Conservation (phyloP, 1,140 invertebrate genomes). For the Euura lappo region DNA sequence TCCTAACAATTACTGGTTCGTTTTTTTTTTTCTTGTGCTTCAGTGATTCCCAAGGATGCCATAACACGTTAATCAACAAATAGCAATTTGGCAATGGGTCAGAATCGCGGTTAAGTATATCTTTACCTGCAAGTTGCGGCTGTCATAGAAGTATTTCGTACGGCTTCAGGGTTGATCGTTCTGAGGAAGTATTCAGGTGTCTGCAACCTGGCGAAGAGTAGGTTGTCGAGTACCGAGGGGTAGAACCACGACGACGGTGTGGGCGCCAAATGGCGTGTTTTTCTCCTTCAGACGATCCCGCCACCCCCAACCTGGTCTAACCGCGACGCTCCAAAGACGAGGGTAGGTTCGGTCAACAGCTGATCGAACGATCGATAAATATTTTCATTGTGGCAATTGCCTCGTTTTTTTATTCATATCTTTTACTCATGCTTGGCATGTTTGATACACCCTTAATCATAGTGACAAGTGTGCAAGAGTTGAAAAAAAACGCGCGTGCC, state of each 20-base stretch:
- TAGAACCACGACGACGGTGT: not conserved
- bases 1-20: not conserved
- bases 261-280: conserved; percentile 3
- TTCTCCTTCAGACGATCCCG: not conserved
- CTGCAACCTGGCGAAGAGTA: not conserved
- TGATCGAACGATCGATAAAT: conserved; percentile 1
- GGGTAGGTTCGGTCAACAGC: not conserved
- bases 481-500: no score
- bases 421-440: not conserved
- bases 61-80: no score
- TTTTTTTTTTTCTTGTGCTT: not conserved
- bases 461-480: not conserved
- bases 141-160: not conserved
- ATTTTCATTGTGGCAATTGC: not conserved
- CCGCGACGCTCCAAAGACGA: not conserved
- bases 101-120: not conserved
- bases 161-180: not conserved
- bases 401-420: not conserved
- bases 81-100: no score
- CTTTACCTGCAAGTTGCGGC: not conserved
- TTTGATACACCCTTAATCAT: not conserved
- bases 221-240: not conserved
- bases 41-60: no score
- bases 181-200: not conserved
- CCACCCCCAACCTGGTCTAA: not conserved